Conservation (phyloP, 2,888 invertebrate species). For the Ornithoptera alexandrae region DNA sequence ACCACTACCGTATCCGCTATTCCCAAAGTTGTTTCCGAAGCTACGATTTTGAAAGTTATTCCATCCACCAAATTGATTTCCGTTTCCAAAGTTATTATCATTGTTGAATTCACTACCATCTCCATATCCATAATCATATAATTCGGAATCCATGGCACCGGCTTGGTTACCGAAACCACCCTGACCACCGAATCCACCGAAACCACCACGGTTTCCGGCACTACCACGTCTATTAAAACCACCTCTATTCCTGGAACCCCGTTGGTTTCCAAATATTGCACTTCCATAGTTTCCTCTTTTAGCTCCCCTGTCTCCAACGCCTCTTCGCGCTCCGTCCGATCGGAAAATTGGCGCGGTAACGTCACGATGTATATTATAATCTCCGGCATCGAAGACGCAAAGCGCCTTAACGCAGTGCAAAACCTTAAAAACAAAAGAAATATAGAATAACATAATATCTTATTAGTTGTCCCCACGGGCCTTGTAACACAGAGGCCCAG, state of each 20-base stretch:
- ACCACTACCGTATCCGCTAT: not conserved
- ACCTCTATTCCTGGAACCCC: constrained; percentile 36
- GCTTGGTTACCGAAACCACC: constrained; percentile 39
- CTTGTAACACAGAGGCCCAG: too few relatives aligned
- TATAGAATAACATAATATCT: not conserved
- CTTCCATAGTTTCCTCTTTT: constrained; percentile 43
- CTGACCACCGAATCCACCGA: constrained; percentile 32
- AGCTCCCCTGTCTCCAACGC: constrained; percentile 60
- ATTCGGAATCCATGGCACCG: not conserved
- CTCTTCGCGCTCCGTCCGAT: constrained; percentile 73
- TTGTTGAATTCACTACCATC: constrained; percentile 23
- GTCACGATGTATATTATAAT: constrained; percentile 82
- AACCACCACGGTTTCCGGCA: constrained; percentile 34
- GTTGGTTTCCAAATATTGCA: constrained; percentile 40
- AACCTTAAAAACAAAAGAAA: constrained; percentile 64
- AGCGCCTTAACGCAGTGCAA: constrained; percentile 86
- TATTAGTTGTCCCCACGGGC: too few relatives aligned
- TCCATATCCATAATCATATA: constrained; percentile 34
- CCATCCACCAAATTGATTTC: constrained; percentile 31
- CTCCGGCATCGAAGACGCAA: constrained; percentile 88
- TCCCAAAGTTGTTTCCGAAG: not conserved
- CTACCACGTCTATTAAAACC: constrained; percentile 44
- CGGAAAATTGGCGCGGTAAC: constrained; percentile 66
- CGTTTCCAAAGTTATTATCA: constrained; percentile 38
- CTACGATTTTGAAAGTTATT: not conserved